Evolutionary conservation across 2,797 vertebrate species (phyloP), one percentile per base, ranked within the genome.

Genomic region (Poecilia picta): DNA sequence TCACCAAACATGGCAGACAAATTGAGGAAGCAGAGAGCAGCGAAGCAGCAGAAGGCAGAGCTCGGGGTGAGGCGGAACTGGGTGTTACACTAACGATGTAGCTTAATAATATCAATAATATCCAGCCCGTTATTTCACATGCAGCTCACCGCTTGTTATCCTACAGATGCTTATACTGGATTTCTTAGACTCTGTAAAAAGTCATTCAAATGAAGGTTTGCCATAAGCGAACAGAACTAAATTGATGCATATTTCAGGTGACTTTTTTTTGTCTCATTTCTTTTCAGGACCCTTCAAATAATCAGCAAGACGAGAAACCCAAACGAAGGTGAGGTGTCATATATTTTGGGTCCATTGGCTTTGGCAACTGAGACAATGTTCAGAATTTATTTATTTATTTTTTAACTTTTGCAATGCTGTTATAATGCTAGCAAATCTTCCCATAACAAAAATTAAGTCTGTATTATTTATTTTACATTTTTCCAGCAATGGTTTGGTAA

Each of bases 251-350:
- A 64, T 64, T 64, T 33, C 15, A 64, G 28, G 16, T 66, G 7
- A 66, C 8, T 25, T 23, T 39, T 23, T 39, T 1, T 16, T 47
- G 64, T 25, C 33, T 39, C 23, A 20, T 39, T 23, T 70, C 66
- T 70, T 68, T 68, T 43, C 36, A 70, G 66, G 66, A n/a, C 6
- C 66, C 66, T 70, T 13, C 39, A 70, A 70, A 25, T n/a, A 70
- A n/a, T 43, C 39, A 70, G 23, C 66, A 43, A 70, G 39, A n/a
- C 13, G 66, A 70, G 36, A 25, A 41, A 43, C 39, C 66, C 10
- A 43, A 70, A n/a, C 20, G n/a, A n/a, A 41, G 66, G 66, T 70
- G 39, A 70, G 66, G 41, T 12, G 39, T 43, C 11, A n/a, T 25
- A 4, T 36, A 36, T 20, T 39, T 62, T 28, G 28, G 15, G 10